Base-by-base conservation (phyloP, 2,113 vertebrate genomes). In the Urocolius indicus region DNA sequence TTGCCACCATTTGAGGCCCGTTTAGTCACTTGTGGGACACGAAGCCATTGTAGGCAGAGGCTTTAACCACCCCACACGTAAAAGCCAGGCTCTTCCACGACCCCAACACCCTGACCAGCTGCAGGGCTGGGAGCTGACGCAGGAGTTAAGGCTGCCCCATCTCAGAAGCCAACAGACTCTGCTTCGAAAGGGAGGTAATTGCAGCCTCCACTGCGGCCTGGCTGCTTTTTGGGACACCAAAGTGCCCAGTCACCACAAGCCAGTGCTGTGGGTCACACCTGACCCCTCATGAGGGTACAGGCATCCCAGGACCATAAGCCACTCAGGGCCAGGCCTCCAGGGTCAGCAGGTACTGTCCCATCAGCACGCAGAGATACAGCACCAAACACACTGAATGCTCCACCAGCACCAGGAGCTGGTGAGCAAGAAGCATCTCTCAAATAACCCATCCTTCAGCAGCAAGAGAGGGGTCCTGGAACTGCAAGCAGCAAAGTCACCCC, bases 331-430 rank as follows among this genome's bases (percentile, higher is more conserved):
- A 46, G 45, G 36, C 24, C 61, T 30, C 26, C 1, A 3, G 54
- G 48, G 30, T 23, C 54, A 43, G n/a, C 45, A 18, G 24, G 20
- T 16, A 58, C 29, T 9, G 0, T 15, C 27, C 67, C 36, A 5
- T 1, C n/a, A 23, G 9, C 4, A 11, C 2, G 2, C 7, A 38
- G 45, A 51, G 41, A n/a, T 54, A 9, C 5, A 5, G 38, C 43
- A 17, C 32, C n/a, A 1, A 32, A 43, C 32, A 29, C 30, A 2
- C 14, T 29, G 8, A 0, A 2, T 15, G 5, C 3, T 54, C 65
- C 54, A 16, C 12, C 74, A 16, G 26, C 12, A 3, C n/a, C 21
- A 0, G 32, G 34, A 23, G 43, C 34, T 5, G n/a, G n/a, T n/a
- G n/a, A n/a, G n/a, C n/a, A n/a, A 17, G 62, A 21, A 11, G 10